phyloP scores from a whole-genome alignment of 2,797 vertebrate genomes.

The Chelon labrosus region DNA sequence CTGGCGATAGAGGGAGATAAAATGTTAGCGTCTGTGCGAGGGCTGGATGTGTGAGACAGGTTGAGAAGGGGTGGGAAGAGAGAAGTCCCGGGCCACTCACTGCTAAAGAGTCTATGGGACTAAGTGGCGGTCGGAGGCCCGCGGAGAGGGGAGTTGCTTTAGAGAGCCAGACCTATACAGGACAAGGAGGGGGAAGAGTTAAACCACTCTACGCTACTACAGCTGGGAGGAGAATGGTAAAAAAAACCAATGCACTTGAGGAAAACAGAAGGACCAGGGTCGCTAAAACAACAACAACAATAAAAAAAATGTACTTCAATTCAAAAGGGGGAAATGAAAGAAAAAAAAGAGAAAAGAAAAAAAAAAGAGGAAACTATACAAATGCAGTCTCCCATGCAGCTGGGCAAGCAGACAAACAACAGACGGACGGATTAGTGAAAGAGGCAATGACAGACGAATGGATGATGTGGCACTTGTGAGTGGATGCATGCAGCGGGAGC shows the following conservation, averaged over 20 bases:
- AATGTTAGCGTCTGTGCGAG: constrained; percentile 36
- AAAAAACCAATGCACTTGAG: constrained; percentile 50
- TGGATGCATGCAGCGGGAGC: constrained; percentile 66
- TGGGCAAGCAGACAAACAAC: constrained; percentile 46
- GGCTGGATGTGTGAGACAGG: constrained; percentile 32
- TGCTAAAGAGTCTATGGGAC: constrained; percentile 54
- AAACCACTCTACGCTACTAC: constrained; percentile 55
- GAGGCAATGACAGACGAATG: constrained; percentile 30
- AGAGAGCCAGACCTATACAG: constrained; percentile 61
- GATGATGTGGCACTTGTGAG: constrained; percentile 15
- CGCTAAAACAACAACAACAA: constrained; percentile 56
- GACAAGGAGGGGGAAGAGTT: constrained; percentile 31
- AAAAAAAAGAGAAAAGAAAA: constrained; percentile 18
- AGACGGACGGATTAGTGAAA: constrained; percentile 46
- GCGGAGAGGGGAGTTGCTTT: constrained; percentile 50
- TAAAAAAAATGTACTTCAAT: constrained; percentile 48
- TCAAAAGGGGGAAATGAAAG: constrained; percentile 26
- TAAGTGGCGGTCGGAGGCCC: constrained; percentile 53
- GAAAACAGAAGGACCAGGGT: constrained; percentile 52
- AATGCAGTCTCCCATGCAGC: constrained; percentile 59
- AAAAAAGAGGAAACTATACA: constrained; percentile 32
- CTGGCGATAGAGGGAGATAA: constrained; percentile 43
- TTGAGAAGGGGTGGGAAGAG: constrained; percentile 51
- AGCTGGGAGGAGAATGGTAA: constrained; percentile 54
- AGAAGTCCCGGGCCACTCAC: constrained; percentile 42